Percentiles rank a stretch among this genome's conserved stretches.
Conservation (phyloP, 2,113 vertebrate genomes). For the Carassius carassius region DNA sequence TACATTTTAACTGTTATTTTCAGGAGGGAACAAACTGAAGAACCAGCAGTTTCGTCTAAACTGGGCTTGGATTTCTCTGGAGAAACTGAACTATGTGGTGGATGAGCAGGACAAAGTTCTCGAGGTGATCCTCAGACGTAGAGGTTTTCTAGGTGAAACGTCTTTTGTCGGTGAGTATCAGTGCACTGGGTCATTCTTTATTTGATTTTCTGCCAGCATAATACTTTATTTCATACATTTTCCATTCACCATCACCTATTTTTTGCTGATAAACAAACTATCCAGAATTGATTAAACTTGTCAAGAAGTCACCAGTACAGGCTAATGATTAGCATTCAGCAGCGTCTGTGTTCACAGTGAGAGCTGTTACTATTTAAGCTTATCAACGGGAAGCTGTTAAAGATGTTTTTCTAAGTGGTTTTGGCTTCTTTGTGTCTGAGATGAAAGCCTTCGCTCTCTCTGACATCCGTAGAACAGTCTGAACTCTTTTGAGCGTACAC, state of each 20-base stretch:
- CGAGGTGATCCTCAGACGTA: constrained; percentile 84
- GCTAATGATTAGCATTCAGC: constrained; percentile 44
- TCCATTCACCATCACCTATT: background rate
- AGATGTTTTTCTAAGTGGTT: constrained; percentile 44
- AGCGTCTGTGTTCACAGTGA: constrained; percentile 8
- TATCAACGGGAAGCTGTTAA: constrained; percentile 26
- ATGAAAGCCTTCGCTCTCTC: constrained; percentile 63
- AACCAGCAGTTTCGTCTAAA: constrained; percentile 86
- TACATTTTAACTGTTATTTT: background rate
- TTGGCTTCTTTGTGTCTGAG: constrained; percentile 56
- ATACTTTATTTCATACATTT: constrained; percentile 3
- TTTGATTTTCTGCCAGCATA: background rate
- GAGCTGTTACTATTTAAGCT: constrained; percentile 45
- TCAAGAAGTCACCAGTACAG: constrained; percentile 17
- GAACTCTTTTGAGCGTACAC: constrained; percentile 26
- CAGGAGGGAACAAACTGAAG: constrained; percentile 89
- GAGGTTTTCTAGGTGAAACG: constrained; percentile 93
- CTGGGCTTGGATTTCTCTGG: constrained; percentile 96
- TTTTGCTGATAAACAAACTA: constrained; percentile 7
- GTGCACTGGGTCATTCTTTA: background rate
- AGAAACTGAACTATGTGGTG: constrained; percentile 86
- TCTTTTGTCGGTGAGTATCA: constrained; percentile 89
- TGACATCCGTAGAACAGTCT: constrained; percentile 19
- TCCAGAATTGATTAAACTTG: constrained; percentile 14
- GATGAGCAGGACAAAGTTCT: constrained; percentile 87